Evolutionary conservation across 2,113 vertebrate species (phyloP), one percentile per base, ranked within the genome.

Genomic region (Psammodynastes pulverulentus): DNA sequence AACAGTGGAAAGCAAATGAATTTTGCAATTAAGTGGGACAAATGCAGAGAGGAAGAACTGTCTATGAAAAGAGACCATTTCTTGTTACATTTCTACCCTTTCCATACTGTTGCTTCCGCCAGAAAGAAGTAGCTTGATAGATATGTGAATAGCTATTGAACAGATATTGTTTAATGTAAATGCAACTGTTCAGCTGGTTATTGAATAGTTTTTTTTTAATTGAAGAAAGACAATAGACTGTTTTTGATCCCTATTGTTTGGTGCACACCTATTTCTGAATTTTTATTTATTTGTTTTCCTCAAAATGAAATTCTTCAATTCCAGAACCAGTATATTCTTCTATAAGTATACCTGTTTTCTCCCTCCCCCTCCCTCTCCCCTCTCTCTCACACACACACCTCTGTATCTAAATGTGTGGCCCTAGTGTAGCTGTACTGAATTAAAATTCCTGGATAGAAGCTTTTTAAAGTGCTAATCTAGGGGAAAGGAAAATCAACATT

Each of bases 401-500:
- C 58, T 52, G n/a, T 67, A 21, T 53, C 39, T 53, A 24, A n/a
- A 48, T 26, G 3, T 72, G 0, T 53, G 19, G 13, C 24, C 5
- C 90, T 91, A 88, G n/a, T 24, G 8, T 46, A n/a, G 53, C 8
- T 67, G 89, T 29, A 51, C 48, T 91, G 7, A 29, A 91, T 95
- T 94, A 94, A 26, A 86, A 94, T 95, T 96, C 92, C 88, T 90
- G 87, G 95, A 96, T 92, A 90, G 19, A 94, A 72, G 62, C 88
- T 95, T 96, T 94, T 84, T 90, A 94, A 91, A 9, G 92, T 90
- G 94, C 86, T 96, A 94, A 93, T 95, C 95, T 96, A 93, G 86
- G 87, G 88, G 88, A 93, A 96, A 93, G 94, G 94, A 96, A 95
- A 96, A 94, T 94, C 96, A 96, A 95, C 93, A 94, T 96, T 94